Evolutionary conservation across 2,797 vertebrate species (phyloP).

Genomic region (Chromis chromis): DNA sequence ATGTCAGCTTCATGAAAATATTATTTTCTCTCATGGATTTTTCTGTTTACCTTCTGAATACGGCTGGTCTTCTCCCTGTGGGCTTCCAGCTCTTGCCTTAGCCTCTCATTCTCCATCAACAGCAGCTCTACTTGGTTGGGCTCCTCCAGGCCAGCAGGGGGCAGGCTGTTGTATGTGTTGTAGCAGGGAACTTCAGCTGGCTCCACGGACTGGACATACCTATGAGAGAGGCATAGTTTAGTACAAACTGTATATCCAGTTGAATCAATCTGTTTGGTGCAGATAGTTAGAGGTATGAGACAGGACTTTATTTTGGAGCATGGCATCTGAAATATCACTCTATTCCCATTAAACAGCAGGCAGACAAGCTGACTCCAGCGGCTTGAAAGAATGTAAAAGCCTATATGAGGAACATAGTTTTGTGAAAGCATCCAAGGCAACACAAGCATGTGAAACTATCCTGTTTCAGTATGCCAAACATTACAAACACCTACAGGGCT

Average conservation of each 20-base stretch:
- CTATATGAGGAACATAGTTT: slow-evolving; percentile 56
- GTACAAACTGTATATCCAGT: background rate
- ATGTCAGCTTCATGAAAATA: background rate
- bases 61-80: slow-evolving; percentile 88
- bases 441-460: slow-evolving; percentile 53
- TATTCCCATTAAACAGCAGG: slow-evolving; percentile 27
- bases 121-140: slow-evolving; percentile 88
- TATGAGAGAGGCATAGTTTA: slow-evolving; percentile 48
- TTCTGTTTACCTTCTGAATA: slow-evolving; percentile 91
- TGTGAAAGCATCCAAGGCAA: slow-evolving; percentile 47
- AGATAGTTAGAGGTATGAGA: slow-evolving; percentile 6
- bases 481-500: slow-evolving; percentile 67
- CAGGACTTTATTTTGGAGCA: slow-evolving; percentile 26
- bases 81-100: slow-evolving; percentile 90
- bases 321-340: slow-evolving; percentile 39
- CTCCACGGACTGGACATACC: slow-evolving; percentile 85
- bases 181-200: slow-evolving; percentile 77
- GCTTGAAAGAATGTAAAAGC: slow-evolving; percentile 48
- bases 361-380: slow-evolving; percentile 54
- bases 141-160: slow-evolving; percentile 86
- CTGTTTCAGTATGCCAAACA: slow-evolving; percentile 61
- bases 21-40: background rate
- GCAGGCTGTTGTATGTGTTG: slow-evolving; percentile 76
- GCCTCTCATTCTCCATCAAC: slow-evolving; percentile 92
- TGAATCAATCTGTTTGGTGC: background rate